These are phyloP conservation scores for Altica lythri DNA, from an alignment of 2,888 invertebrate genomes.

Conservation along the genomic window DNA sequence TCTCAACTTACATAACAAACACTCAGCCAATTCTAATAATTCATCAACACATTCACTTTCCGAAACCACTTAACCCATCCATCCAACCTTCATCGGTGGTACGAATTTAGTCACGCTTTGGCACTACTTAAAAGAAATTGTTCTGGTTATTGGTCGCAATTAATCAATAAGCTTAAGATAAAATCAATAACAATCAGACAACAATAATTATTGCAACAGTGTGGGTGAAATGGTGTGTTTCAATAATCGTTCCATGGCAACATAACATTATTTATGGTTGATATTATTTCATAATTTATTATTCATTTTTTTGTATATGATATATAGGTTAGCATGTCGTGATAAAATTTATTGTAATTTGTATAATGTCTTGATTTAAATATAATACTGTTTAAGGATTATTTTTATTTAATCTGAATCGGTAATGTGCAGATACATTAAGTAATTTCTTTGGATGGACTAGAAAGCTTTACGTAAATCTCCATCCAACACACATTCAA, in stretches of 20 bases:
- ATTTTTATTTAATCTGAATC: no score
- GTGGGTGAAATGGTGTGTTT: constrained; percentile 11
- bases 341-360: neutral
- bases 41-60: no score
- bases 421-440: no score
- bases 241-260: constrained; percentile 3
- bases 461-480: no score
- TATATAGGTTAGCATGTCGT: neutral
- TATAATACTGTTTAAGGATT: constrained; percentile 3
- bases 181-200: constrained; percentile 4
- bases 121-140: constrained; percentile 9
- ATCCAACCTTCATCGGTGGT: neutral
- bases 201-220: constrained; percentile 9
- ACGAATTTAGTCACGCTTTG: constrained; percentile 12
- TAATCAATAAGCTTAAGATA: constrained; percentile 14
- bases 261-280: constrained; percentile 6
- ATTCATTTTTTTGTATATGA: no score
- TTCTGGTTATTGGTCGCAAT: constrained; percentile 7
- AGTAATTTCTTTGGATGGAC: no score
- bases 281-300: constrained; percentile 7
- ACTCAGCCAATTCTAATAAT: no score
- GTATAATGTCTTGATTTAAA: constrained; percentile 15
- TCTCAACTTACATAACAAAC: no score
- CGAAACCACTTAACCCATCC: no score
- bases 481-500: no score